Evolutionary conservation across 1,140 invertebrate species (phyloP).

Genomic region (Drosophila kikkawai): DNA sequence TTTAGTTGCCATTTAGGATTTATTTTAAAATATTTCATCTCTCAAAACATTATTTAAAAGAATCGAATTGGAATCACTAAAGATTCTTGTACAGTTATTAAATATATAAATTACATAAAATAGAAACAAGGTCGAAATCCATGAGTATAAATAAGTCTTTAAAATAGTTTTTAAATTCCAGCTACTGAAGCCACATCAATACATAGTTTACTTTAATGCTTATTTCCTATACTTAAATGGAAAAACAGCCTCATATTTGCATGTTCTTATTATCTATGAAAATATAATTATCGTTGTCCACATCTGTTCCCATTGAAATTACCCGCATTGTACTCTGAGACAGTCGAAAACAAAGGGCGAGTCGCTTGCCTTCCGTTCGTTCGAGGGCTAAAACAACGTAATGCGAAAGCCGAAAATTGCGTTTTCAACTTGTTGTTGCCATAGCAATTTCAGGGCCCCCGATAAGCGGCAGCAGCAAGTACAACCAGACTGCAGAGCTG

Average conservation of each 20-base stretch:
- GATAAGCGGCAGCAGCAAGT: slow-evolving; percentile 49
- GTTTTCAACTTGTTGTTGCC: slow-evolving; percentile 60
- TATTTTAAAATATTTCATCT: neutral
- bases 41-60: neutral
- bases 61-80: neutral
- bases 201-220: neutral
- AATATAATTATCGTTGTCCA: slow-evolving; percentile 17
- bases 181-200: neutral
- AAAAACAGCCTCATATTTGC: neutral
- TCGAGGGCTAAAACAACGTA: slow-evolving; percentile 44
- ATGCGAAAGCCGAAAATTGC: slow-evolving; percentile 72
- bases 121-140: neutral
- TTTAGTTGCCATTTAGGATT: neutral
- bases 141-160: neutral
- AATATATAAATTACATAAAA: neutral
- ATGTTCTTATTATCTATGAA: slow-evolving; percentile 17
- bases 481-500: slow-evolving; percentile 28
- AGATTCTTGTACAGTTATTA: too few relatives aligned
- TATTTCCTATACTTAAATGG: neutral
- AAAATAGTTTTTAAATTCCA: neutral
- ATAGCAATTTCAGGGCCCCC: slow-evolving; percentile 50
- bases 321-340: slow-evolving; percentile 39
- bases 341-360: slow-evolving; percentile 19
- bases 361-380: slow-evolving; percentile 5
- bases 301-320: slow-evolving; percentile 56